A percentile compares a stretch with the other conserved stretches of the same genome.
phyloP scores from a whole-genome alignment of 2,797 vertebrate species.

The Gymnocypris eckloni region DNA sequence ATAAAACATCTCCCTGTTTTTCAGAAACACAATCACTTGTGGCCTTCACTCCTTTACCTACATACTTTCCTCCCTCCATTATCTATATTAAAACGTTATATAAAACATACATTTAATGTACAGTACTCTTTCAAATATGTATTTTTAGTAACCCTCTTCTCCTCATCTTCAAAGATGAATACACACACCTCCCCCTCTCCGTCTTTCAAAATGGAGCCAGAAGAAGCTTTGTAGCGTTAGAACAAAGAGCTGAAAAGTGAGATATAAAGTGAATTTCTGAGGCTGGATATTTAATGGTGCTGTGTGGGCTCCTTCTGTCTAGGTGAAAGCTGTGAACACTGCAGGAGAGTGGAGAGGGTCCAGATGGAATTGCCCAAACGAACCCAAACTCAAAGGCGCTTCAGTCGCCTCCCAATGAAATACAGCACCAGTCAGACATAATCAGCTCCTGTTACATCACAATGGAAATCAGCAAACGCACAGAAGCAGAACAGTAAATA shows the following conservation, averaged over 20 bases:
- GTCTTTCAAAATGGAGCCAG: background rate
- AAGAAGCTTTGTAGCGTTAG: slow-evolving; percentile 2
- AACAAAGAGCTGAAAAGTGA: slow-evolving; percentile 27
- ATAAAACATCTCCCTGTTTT: slow-evolving; percentile 38
- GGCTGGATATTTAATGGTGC: slow-evolving; percentile 25
- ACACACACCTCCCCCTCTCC: background rate
- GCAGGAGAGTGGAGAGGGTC: slow-evolving; percentile 19
- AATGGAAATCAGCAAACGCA: slow-evolving; percentile 32
- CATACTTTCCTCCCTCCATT: background rate
- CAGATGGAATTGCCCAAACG: slow-evolving; percentile 27
- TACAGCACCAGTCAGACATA: slow-evolving; percentile 29
- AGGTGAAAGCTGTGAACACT: slow-evolving; percentile 10
- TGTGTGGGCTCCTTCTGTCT: slow-evolving; percentile 10
- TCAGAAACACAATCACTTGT: slow-evolving; percentile 33
- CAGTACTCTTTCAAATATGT: slow-evolving; percentile 4
- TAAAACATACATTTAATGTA: slow-evolving; percentile 24
- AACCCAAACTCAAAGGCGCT: slow-evolving; percentile 35
- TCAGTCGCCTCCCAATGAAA: slow-evolving; percentile 21
- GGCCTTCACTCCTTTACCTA: background rate
- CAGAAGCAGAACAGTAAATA: slow-evolving; percentile 3
- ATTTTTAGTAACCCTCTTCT: background rate
- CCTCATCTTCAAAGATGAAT: background rate
- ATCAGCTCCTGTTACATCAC: slow-evolving; percentile 27
- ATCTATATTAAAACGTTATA: background rate
- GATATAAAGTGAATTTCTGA: slow-evolving; percentile 24